Evolutionary conservation across 2,888 invertebrate genomes (phyloP).

Genomic region (Pammene fasciana): DNA sequence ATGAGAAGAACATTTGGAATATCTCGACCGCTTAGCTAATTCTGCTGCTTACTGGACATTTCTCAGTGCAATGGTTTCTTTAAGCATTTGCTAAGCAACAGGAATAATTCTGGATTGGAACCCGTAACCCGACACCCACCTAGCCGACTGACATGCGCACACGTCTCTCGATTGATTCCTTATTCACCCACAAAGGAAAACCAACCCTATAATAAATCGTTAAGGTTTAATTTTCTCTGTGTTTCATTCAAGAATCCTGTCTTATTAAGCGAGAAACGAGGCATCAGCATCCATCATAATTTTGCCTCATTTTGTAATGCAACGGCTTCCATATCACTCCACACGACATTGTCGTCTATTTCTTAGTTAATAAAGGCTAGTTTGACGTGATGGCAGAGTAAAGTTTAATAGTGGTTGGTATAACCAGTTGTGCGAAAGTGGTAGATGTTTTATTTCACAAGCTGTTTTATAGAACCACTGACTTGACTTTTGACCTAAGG

Average conservation of each 20-base stretch:
- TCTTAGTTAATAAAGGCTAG: slow-evolving; percentile 45
- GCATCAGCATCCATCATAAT: slow-evolving; percentile 82
- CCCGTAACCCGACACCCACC: slow-evolving; percentile 60
- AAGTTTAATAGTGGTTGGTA: slow-evolving; percentile 60
- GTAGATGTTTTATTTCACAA: slow-evolving; percentile 35
- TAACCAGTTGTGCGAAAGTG: slow-evolving; percentile 56
- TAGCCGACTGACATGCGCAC: slow-evolving; percentile 48
- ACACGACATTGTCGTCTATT: slow-evolving; percentile 60
- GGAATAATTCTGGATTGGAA: slow-evolving; percentile 53
- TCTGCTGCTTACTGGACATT: too few species aligned
- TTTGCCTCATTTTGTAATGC: slow-evolving; percentile 80
- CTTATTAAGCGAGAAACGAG: slow-evolving; percentile 77
- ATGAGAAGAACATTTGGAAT: too few species aligned
- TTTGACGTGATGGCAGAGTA: slow-evolving; percentile 52
- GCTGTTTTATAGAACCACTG: slow-evolving; percentile 24
- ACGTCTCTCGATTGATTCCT: slow-evolving; percentile 61
- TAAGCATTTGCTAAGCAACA: background rate
- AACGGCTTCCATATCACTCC: slow-evolving; percentile 61
- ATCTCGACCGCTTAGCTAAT: too few species aligned
- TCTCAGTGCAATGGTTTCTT: too few species aligned
- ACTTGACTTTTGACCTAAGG: slow-evolving; percentile 22
- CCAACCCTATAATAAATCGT: slow-evolving; percentile 45
- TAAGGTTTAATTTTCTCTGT: slow-evolving; percentile 51
- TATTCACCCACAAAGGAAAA: slow-evolving; percentile 43
- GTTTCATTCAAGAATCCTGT: slow-evolving; percentile 58